Percentiles rank a stretch among this genome's conserved stretches.
These are phyloP conservation scores for Gulo gulo DNA, from an alignment of 2,113 vertebrate species.

Conservation along the genomic window DNA sequence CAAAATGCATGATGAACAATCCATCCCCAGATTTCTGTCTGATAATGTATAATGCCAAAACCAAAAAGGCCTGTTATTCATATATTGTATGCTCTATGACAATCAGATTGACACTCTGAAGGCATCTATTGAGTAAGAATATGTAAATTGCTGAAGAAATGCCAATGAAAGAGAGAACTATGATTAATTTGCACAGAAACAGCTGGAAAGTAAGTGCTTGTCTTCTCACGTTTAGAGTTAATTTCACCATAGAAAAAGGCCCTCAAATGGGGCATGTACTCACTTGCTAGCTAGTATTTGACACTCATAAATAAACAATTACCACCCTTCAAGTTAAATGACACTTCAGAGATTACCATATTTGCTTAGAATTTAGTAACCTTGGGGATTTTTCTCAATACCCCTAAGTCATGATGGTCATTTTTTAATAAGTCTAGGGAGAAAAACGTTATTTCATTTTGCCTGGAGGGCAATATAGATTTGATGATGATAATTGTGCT, in stretches of 20 bases:
- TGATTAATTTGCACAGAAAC: neutral
- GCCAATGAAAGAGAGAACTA: neutral
- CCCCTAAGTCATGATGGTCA: neutral
- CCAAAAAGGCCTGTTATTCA: neutral
- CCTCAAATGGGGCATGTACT: neutral
- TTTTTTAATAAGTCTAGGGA: neutral
- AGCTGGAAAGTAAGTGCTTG: neutral
- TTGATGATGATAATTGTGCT: neutral
- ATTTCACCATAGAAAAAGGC: neutral
- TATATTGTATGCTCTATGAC: neutral
- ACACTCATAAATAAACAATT: neutral
- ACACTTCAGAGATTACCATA: neutral
- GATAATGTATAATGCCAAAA: neutral
- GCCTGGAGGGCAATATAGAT: neutral
- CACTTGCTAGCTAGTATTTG: neutral
- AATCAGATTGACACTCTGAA: neutral
- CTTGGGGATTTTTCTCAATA: neutral
- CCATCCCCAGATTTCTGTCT: neutral
- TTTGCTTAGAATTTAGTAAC: neutral
- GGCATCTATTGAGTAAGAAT: neutral
- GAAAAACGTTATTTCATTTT: constrained; percentile 11
- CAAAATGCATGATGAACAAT: neutral
- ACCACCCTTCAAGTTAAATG: neutral
- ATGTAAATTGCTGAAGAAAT: neutral
- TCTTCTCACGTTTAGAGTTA: neutral